phyloP scores from a whole-genome alignment of 2,797 vertebrate species.

The Rhinatrema bivittatum region DNA sequence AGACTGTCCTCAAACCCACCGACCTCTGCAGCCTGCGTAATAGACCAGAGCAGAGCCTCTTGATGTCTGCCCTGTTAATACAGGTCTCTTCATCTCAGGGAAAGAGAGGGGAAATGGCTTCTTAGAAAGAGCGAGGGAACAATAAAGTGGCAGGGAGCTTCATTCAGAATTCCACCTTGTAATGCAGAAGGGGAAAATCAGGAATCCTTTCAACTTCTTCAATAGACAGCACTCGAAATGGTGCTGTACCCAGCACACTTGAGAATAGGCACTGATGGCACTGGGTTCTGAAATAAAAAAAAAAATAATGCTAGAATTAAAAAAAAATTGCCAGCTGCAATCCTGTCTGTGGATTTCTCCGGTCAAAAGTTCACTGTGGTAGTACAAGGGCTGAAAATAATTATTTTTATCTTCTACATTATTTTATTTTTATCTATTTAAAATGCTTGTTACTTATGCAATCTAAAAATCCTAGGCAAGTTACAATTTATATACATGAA shows the following conservation, averaged over 20 bases:
- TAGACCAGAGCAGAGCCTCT: constrained; percentile 52
- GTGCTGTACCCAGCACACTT: neutral
- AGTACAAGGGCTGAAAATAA: no score
- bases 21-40: constrained; percentile 50
- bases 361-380: no score
- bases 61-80: constrained; percentile 42
- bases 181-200: constrained; percentile 12
- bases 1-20: constrained; percentile 45
- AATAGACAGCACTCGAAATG: constrained; percentile 12
- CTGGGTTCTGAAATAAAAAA: no score
- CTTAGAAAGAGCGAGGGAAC: constrained; percentile 37
- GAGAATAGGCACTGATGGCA: neutral
- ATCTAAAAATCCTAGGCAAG: no score
- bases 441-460: no score
- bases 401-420: no score
- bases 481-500: no score
- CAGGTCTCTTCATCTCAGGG: constrained; percentile 40
- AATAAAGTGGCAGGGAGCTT: constrained; percentile 44
- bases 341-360: no score
- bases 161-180: constrained; percentile 17
- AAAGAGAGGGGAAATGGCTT: constrained; percentile 53
- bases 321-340: no score
- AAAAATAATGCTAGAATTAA: no score
- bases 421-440: no score
- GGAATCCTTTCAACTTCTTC: constrained; percentile 4